Percentiles rank a stretch among this genome's conserved stretches.
Evolutionary conservation across 2,888 invertebrate genomes (phyloP).

Genomic region (Mellilla xanthometata): DNA sequence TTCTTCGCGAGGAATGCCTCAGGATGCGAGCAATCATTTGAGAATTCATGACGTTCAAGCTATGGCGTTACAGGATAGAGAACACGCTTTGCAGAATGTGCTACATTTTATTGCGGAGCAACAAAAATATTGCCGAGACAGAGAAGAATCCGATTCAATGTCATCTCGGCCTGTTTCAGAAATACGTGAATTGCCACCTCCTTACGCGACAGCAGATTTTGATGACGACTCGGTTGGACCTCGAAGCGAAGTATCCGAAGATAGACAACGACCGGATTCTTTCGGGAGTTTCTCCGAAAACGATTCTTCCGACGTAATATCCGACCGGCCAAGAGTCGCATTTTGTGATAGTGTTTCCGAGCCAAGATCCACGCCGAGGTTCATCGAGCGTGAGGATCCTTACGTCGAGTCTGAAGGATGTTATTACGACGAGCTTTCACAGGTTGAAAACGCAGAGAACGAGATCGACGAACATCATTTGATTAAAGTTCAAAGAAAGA

Average conservation of each 20-base stretch:
- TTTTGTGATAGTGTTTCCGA: constrained; percentile 74
- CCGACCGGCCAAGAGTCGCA: constrained; percentile 57
- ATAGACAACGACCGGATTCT: constrained; percentile 71
- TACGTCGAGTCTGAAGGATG: constrained; percentile 71
- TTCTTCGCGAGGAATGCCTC: constrained; percentile 85
- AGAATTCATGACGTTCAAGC: constrained; percentile 73
- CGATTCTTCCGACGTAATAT: constrained; percentile 70
- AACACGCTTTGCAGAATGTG: constrained; percentile 88
- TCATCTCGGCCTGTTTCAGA: constrained; percentile 81
- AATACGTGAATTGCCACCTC: constrained; percentile 81
- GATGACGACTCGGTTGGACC: constrained; percentile 76
- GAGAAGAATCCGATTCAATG: constrained; percentile 82
- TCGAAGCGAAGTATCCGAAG: constrained; percentile 74
- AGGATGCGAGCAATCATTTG: constrained; percentile 72
- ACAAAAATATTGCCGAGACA: constrained; percentile 86
- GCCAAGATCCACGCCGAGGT: constrained; percentile 68
- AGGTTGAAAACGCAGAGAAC: constrained; percentile 67
- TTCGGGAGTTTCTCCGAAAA: constrained; percentile 77
- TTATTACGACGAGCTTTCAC: constrained; percentile 62
- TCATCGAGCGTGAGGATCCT: constrained; percentile 74
- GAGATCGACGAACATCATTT: constrained; percentile 69
- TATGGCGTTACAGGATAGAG: constrained; percentile 83
- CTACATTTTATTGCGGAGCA: constrained; percentile 90
- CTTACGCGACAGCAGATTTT: constrained; percentile 74
- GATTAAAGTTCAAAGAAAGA: constrained; percentile 72